Base-by-base conservation (phyloP, 2,113 vertebrate species). In the Heterochromis multidens region DNA sequence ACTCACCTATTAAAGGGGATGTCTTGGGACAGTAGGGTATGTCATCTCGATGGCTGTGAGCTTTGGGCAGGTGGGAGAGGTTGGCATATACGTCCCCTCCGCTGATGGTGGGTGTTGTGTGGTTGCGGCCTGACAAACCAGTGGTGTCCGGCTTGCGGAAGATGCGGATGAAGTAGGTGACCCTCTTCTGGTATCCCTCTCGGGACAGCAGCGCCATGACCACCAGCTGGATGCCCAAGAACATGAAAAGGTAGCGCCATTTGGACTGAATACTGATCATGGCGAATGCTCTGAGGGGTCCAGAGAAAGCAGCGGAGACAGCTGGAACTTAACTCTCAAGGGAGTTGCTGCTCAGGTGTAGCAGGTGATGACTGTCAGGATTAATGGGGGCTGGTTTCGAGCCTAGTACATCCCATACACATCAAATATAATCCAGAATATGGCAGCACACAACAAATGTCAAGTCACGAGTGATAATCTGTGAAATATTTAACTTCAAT, bases 211-310 rank as follows among this genome's bases (percentile, higher is more conserved):
- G 81, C 0, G 95, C 95, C 95, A 97, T 95, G 57, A 97, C 93
- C 16, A 97, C 95, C 84, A 97, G 89, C 92, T 97, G 96, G 46
- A 96, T 94, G 33, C 96, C 96, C 83, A 97, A 89, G 84, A 97
- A 93, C 91, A 97, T 92, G 77, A 96, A 90, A 79, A 97, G 82
- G 88, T 95, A 95, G 33, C 95, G 96, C 94, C 94, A 96, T 89
- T 95, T 96, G 80, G 96, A 95, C 87, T 95, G 95, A 23, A 96
- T 82, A 4, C 83, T 85, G 62, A 88, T 10, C 93, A 95, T 94
- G 93, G 79, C 10, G 92, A 67, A 3, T 1, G 74, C 25, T 19
- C 4, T 6, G 52, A 23, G 9, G 27, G 17, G 16, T 46, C 37
- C 37, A 0, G 13, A 46, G 14, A 14, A 5, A 5, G 13, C 1